These are phyloP conservation scores for Philotrypesis tridentata DNA, from an alignment of 1,140 invertebrate species.

Conservation along the genomic window DNA sequence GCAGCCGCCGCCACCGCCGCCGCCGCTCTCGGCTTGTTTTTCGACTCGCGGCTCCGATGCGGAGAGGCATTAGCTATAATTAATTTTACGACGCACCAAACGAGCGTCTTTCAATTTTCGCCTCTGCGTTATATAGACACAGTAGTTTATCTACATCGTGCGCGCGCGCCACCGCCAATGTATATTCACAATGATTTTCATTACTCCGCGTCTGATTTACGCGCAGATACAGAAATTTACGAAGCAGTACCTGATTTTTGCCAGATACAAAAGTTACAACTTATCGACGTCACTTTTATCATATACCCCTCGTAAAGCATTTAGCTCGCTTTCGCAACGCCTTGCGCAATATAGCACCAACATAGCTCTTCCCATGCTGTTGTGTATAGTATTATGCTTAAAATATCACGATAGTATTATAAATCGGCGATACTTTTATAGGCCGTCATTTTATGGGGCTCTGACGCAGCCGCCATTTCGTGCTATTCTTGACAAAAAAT, in stretches of 20 bases:
- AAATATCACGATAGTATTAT: too few relatives aligned
- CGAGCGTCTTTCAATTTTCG: not conserved
- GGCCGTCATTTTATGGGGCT: too few relatives aligned
- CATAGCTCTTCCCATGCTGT: too few relatives aligned
- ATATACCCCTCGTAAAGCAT: not conserved
- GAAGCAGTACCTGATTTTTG: not conserved
- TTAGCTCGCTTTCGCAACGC: too few relatives aligned
- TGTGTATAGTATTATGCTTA: too few relatives aligned
- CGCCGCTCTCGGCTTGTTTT: too few relatives aligned
- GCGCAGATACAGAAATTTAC: slow-evolving; percentile 16
- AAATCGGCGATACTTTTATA: too few relatives aligned
- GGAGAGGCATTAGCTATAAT: not conserved
- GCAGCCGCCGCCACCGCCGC: too few relatives aligned
- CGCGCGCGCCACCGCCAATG: not conserved
- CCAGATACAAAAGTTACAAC: slow-evolving; percentile 2
- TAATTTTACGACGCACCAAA: slow-evolving; percentile 23
- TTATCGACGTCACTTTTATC: slow-evolving; percentile 10
- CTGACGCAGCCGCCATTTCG: too few relatives aligned
- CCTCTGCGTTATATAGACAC: not conserved
- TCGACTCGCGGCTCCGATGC: too few relatives aligned
- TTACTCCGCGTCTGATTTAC: slow-evolving; percentile 4
- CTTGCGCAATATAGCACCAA: not conserved
- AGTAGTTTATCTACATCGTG: slow-evolving; percentile 5
- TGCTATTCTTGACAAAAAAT: too few relatives aligned
- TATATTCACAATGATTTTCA: slow-evolving; percentile 32